Conservation (phyloP, 30 jellyfish, hydroid and myxozoan species). For the Calvadosia cruxmelitensis region DNA sequence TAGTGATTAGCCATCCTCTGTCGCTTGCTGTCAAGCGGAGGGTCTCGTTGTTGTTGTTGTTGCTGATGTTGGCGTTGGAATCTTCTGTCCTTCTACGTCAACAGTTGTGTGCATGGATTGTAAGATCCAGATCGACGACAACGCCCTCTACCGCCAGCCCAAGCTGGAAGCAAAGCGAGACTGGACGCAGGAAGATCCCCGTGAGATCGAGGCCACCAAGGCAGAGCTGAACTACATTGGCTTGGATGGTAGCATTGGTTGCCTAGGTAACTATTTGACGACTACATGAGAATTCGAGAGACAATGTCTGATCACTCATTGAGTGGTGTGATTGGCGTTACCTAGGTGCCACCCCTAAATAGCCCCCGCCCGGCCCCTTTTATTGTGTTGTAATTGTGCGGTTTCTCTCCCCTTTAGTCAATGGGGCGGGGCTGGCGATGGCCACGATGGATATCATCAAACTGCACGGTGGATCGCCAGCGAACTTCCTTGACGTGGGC, state of each 20-base stretch:
- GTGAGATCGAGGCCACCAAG: constrained; percentile 89
- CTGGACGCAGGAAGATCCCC: constrained; percentile 82
- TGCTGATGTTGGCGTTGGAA: no score
- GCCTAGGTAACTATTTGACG: constrained; percentile 41
- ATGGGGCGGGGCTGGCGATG: constrained; percentile 99
- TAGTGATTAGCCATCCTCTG: no score
- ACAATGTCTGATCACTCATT: no score
- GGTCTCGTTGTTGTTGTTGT: no score
- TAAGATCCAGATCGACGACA: constrained; percentile 80
- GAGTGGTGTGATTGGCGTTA: not conserved
- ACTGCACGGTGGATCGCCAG: constrained; percentile 98
- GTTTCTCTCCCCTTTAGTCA: constrained; percentile 25
- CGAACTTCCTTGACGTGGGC: constrained; percentile 96
- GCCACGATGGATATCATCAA: constrained; percentile 97
- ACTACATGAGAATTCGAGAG: not conserved
- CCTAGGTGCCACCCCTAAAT: not conserved
- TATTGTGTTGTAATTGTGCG: not conserved
- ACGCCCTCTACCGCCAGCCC: constrained; percentile 90
- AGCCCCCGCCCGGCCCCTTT: not conserved
- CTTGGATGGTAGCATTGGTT: constrained; percentile 90
- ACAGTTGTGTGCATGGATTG: constrained; percentile 90
- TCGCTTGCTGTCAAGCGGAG: no score
- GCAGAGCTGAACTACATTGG: constrained; percentile 78
- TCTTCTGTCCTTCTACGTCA: no score
- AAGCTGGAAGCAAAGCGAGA: constrained; percentile 63